These are phyloP conservation scores for Telenomus remus DNA, from an alignment of 1,140 invertebrate genomes.

Conservation along the genomic window DNA sequence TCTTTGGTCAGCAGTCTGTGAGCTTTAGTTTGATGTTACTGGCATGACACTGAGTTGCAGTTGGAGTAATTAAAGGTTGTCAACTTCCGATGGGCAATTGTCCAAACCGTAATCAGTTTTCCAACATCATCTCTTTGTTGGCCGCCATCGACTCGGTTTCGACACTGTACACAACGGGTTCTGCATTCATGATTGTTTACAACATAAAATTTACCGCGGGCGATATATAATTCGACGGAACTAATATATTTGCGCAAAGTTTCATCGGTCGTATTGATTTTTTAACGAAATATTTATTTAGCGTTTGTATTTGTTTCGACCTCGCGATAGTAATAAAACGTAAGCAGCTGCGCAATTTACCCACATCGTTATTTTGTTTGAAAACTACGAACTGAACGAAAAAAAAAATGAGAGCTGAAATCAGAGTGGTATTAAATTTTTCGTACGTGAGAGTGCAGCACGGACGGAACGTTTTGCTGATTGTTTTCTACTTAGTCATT, in stretches of 20 bases:
- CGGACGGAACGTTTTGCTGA: conserved; percentile 16
- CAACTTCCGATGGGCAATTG: conserved; percentile 54
- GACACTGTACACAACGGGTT: conserved; percentile 5
- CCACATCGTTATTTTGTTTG: too few species aligned
- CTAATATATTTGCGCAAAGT: too few species aligned
- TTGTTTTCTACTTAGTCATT: conserved; percentile 57
- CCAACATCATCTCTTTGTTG: conserved; percentile 40
- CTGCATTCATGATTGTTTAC: neutral
- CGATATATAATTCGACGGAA: too few species aligned
- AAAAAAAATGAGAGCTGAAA: neutral
- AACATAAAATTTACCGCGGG: neutral
- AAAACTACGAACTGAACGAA: too few species aligned
- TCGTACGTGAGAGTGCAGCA: neutral
- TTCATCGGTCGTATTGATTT: too few species aligned
- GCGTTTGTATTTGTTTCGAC: too few species aligned
- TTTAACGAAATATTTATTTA: too few species aligned
- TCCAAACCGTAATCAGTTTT: conserved; percentile 61
- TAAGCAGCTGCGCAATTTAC: too few species aligned
- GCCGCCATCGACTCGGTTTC: conserved; percentile 23
- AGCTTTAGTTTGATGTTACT: conserved; percentile 35
- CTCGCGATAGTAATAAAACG: too few species aligned
- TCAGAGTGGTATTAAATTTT: conserved; percentile 25
- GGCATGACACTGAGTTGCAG: conserved; percentile 21
- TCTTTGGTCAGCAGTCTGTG: conserved; percentile 23
- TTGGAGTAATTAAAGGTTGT: conserved; percentile 55